Percentiles rank a stretch among this genome's conserved stretches.
These are phyloP conservation scores for Sarcophaga bullata DNA, from an alignment of 1,140 invertebrate genomes.

Conservation along the genomic window DNA sequence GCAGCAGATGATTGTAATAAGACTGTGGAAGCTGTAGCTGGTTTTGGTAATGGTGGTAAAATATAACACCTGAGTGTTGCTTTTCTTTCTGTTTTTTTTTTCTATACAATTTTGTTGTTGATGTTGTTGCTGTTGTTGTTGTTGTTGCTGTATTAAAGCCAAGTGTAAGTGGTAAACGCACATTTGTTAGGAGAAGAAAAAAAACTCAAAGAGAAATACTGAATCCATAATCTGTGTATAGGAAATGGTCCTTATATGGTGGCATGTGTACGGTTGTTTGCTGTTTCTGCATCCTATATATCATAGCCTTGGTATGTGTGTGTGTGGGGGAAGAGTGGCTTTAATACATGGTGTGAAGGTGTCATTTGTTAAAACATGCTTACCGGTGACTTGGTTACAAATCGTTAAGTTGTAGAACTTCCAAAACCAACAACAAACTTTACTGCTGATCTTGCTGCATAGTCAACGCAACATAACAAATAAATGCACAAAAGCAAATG, in stretches of 20 bases:
- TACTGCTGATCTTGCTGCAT: conserved; percentile 21
- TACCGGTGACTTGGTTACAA: conserved; percentile 57
- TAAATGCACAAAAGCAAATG: not conserved
- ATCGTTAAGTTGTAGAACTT: conserved; percentile 48
- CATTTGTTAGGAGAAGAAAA: not conserved
- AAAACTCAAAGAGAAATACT: conserved; percentile 6
- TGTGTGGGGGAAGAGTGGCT: not conserved
- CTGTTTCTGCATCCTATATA: not conserved
- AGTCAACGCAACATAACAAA: conserved; percentile 7
- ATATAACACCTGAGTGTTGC: conserved; percentile 29
- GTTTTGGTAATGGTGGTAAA: conserved; percentile 33
- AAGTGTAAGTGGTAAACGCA: conserved; percentile 29
- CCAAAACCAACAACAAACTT: conserved; percentile 11
- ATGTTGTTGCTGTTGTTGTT: no score
- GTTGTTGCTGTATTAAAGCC: not conserved
- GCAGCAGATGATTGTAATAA: not conserved
- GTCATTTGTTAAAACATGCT: conserved; percentile 62
- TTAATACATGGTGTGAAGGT: conserved; percentile 51
- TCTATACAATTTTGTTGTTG: not conserved
- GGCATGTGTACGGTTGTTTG: not conserved
- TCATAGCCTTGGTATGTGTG: not conserved
- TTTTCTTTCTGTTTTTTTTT: not conserved
- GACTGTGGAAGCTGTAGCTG: conserved; percentile 19
- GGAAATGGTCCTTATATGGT: conserved; percentile 24
- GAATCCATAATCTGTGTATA: conserved; percentile 13